A percentile compares a stretch with the other conserved stretches of the same genome.
Evolutionary conservation across 2,113 vertebrate species (phyloP).

Genomic region (Syngnathus scovelli): DNA sequence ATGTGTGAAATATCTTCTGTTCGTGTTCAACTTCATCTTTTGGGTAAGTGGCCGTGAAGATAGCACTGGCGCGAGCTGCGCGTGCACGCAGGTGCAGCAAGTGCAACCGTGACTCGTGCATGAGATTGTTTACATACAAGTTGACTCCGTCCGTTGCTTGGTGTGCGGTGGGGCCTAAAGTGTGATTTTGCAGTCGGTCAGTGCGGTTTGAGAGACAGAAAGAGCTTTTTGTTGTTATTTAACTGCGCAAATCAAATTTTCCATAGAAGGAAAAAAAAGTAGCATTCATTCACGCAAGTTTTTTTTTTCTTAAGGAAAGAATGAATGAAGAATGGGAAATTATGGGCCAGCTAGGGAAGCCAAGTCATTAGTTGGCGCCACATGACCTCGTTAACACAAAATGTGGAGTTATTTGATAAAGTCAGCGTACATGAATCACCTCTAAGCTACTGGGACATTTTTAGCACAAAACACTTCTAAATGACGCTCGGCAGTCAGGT

Average conservation of each 20-base stretch:
- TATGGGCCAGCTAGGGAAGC: slow-evolving; percentile 44
- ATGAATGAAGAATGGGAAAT: slow-evolving; percentile 45
- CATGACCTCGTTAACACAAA: slow-evolving; percentile 16
- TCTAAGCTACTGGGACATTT: not conserved
- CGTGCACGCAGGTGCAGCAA: slow-evolving; percentile 30
- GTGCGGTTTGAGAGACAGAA: slow-evolving; percentile 38
- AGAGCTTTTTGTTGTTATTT: slow-evolving; percentile 47
- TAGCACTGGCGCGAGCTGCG: slow-evolving; percentile 9
- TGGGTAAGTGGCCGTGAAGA: slow-evolving; percentile 79
- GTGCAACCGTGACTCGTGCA: slow-evolving; percentile 35
- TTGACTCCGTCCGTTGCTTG: not conserved
- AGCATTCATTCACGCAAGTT: slow-evolving; percentile 62
- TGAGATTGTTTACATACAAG: not conserved
- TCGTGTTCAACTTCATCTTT: slow-evolving; percentile 90
- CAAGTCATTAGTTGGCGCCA: slow-evolving; percentile 23
- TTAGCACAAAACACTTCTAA: not conserved
- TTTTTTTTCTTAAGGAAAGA: slow-evolving; percentile 58
- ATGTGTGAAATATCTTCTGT: slow-evolving; percentile 87
- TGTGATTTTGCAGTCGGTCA: slow-evolving; percentile 1
- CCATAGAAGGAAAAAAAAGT: slow-evolving; percentile 68
- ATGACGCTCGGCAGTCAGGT: slow-evolving; percentile 28
- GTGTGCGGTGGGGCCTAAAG: not conserved
- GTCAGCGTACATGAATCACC: not conserved
- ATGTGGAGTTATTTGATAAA: slow-evolving; percentile 16
- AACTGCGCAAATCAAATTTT: slow-evolving; percentile 72